Evolutionary conservation across 2,888 invertebrate species (phyloP).

Genomic region (Alloplasta piceator): DNA sequence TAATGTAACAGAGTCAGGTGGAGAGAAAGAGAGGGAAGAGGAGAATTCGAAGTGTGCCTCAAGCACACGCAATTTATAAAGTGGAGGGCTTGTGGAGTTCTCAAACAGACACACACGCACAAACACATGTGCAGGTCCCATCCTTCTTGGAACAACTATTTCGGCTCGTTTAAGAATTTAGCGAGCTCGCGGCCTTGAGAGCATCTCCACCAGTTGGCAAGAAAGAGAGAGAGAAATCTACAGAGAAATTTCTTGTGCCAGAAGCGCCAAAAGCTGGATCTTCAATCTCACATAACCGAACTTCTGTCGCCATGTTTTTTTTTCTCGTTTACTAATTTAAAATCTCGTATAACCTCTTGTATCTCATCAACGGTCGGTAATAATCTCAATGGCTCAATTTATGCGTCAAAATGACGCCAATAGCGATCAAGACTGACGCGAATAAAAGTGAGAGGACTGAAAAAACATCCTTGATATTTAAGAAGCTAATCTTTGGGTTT

Average conservation of each 20-base stretch:
- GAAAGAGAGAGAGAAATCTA: background rate
- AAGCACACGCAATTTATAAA: conserved; percentile 50
- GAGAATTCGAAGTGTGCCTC: conserved; percentile 49
- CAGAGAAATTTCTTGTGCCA: background rate
- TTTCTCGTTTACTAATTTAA: background rate
- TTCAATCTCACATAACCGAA: too few species aligned
- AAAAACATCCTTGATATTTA: conserved; percentile 33
- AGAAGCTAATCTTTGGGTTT: too few species aligned
- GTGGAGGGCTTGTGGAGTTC: conserved; percentile 13
- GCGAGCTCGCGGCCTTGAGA: conserved; percentile 64
- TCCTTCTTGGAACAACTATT: conserved; percentile 72
- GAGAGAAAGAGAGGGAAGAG: background rate
- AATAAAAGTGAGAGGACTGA: conserved; percentile 42
- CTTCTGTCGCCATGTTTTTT: conserved; percentile 2
- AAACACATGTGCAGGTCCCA: background rate
- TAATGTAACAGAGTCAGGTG: conserved; percentile 26
- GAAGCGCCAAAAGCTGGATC: background rate
- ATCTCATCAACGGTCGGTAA: conserved; percentile 22
- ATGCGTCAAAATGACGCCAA: conserved; percentile 15
- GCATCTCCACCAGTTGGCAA: conserved; percentile 12
- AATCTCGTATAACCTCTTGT: conserved; percentile 1
- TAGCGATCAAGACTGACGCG: too few species aligned
- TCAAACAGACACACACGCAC: conserved; percentile 21
- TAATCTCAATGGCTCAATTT: conserved; percentile 35
- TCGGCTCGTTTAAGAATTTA: conserved; percentile 72